A percentile compares a stretch with the other conserved stretches of the same genome.
Conservation (phyloP, 1,140 invertebrate species). For the Megalopta genalis region DNA sequence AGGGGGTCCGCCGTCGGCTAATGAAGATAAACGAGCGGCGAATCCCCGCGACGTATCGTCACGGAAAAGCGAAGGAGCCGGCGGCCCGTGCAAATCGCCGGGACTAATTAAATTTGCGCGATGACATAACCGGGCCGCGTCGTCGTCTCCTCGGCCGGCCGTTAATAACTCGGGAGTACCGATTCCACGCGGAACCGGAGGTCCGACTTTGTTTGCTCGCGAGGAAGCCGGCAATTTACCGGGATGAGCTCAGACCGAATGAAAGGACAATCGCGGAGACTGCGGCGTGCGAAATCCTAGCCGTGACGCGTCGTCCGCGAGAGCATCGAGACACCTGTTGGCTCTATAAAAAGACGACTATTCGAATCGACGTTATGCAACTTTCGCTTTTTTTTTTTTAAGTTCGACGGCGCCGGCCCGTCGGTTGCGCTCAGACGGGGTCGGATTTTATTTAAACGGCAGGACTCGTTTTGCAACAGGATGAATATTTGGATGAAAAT, state of each 20-base stretch:
- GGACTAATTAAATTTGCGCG: conserved; percentile 47
- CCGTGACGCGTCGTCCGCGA: too few species aligned
- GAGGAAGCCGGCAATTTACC: not conserved
- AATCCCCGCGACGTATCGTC: conserved; percentile 18
- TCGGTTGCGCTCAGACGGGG: too few species aligned
- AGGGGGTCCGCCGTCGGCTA: conserved; percentile 23
- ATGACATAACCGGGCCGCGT: conserved; percentile 11
- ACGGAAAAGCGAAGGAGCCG: conserved; percentile 15
- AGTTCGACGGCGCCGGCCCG: too few species aligned
- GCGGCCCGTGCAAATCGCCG: conserved; percentile 25
- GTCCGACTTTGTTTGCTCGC: not conserved
- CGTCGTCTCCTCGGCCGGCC: not conserved
- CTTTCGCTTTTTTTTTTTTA: too few species aligned
- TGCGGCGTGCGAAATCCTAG: not conserved
- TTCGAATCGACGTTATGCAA: too few species aligned
- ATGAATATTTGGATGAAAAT: too few species aligned
- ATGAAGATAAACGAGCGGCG: conserved; percentile 55
- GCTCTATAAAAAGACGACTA: too few species aligned
- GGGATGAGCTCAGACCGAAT: not conserved
- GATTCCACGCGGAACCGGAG: not conserved
- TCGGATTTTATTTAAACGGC: too few species aligned
- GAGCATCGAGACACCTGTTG: too few species aligned
- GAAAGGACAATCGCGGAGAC: not conserved
- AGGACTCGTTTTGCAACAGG: too few species aligned
- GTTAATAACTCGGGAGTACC: not conserved